phyloP scores from a whole-genome alignment of 2,888 invertebrate genomes.

The Malthinus seriepunctatus region DNA sequence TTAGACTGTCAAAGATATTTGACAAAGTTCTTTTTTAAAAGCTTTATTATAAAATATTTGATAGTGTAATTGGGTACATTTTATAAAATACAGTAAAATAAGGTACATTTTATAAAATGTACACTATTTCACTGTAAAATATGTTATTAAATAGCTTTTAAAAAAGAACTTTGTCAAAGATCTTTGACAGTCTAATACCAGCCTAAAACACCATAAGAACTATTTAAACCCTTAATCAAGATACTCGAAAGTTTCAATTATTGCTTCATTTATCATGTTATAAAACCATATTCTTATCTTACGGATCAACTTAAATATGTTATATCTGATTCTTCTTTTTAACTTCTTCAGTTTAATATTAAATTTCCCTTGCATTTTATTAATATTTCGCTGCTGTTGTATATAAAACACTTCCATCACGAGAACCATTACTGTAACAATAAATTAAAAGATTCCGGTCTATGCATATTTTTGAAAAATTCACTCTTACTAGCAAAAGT shows the following conservation, averaged over 20 bases:
- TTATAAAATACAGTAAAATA: too few species aligned
- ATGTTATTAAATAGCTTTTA: too few species aligned
- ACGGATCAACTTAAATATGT: not conserved
- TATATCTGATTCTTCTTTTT: not conserved
- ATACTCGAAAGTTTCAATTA: slow-evolving; percentile 5
- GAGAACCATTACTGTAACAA: not conserved
- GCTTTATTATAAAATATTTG: too few species aligned
- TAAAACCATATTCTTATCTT: not conserved
- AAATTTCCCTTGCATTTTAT: not conserved
- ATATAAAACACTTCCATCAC: not conserved
- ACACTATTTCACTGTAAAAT: too few species aligned
- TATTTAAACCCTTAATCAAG: too few species aligned
- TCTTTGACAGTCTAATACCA: too few species aligned
- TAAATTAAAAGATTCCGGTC: not conserved
- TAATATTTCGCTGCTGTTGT: not conserved
- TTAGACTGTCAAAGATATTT: too few species aligned
- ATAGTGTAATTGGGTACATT: too few species aligned
- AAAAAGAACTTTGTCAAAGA: too few species aligned
- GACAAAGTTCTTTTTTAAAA: too few species aligned
- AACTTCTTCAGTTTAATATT: not conserved
- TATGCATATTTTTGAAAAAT: not conserved
- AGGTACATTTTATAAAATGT: too few species aligned
- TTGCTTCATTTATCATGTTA: slow-evolving; percentile 6
- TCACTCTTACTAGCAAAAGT: slow-evolving; percentile 59
- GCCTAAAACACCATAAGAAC: too few species aligned